Conservation (phyloP, 2,797 vertebrate genomes). For the Chelon auratus region DNA sequence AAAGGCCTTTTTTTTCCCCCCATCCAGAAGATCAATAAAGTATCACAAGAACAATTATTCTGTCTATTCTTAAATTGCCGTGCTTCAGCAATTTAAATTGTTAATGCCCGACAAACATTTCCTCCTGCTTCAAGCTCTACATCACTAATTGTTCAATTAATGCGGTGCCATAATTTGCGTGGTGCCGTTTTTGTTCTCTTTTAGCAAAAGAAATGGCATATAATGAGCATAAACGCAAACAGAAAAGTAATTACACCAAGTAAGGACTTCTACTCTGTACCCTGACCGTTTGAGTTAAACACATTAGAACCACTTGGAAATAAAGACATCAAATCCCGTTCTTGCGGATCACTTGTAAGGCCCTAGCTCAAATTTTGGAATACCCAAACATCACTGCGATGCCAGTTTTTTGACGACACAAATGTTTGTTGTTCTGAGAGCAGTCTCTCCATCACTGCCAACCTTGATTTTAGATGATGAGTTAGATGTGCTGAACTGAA, state of each 20-base stretch:
- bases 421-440: conserved; percentile 16
- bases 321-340: not conserved
- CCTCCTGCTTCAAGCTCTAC: conserved; percentile 8
- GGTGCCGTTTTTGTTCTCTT: not conserved
- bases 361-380: conserved; percentile 4
- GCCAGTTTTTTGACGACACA: conserved; percentile 3
- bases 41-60: conserved; percentile 23
- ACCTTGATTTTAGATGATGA: conserved; percentile 15
- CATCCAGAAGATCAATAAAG: conserved; percentile 30
- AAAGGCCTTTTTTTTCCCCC: conserved; percentile 13
- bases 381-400: conserved; percentile 37
- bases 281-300: not conserved
- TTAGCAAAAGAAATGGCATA: conserved; percentile 6
- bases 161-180: conserved; percentile 28
- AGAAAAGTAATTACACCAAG: not conserved
- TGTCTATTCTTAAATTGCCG: conserved; percentile 23
- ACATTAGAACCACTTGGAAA: not conserved
- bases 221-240: conserved; percentile 17
- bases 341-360: not conserved
- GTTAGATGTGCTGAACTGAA: conserved; percentile 8
- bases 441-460: conserved; percentile 11
- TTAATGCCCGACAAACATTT: conserved; percentile 27
- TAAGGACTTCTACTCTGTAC: not conserved
- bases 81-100: conserved; percentile 23
- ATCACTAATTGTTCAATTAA: conserved; percentile 23